A percentile compares a stretch with the other conserved stretches of the same genome.
These are phyloP conservation scores for Neoscelio sp. DNA, from an alignment of 2,888 invertebrate species.

Conservation along the genomic window DNA sequence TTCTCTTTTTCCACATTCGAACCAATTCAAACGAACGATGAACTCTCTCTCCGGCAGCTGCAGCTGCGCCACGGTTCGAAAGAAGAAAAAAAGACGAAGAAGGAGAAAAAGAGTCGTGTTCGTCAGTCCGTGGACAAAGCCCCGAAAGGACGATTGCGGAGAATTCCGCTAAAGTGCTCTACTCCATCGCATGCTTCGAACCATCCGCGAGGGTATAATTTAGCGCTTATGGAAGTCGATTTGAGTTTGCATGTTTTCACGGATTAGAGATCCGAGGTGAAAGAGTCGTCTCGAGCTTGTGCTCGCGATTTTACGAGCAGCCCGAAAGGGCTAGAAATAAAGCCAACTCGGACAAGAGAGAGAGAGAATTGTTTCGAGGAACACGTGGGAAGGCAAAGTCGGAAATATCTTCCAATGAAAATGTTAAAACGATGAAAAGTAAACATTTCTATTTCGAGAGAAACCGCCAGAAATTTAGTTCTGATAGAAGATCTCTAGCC, in stretches of 20 bases:
- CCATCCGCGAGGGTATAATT: constrained; percentile 51
- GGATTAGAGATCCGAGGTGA: constrained; percentile 28
- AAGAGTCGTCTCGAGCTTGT: background rate
- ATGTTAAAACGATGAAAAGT: constrained; percentile 13
- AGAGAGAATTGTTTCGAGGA: constrained; percentile 47
- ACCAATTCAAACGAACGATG: background rate
- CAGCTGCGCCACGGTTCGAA: constrained; percentile 31
- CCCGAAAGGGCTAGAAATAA: constrained; percentile 49
- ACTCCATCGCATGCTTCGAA: constrained; percentile 29
- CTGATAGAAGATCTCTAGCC: too few species aligned
- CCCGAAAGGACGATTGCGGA: constrained; percentile 11
- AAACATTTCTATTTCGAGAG: too few species aligned
- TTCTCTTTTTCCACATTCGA: background rate
- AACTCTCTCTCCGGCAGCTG: background rate
- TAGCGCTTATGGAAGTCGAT: constrained; percentile 43
- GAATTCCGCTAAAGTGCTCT: constrained; percentile 33
- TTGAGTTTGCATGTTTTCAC: constrained; percentile 62
- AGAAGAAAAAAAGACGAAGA: constrained; percentile 7
- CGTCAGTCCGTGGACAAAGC: constrained; percentile 1
- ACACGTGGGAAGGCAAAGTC: constrained; percentile 49
- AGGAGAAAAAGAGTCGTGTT: background rate
- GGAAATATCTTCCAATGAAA: constrained; percentile 37
- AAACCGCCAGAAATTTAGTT: too few species aligned
- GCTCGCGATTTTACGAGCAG: constrained; percentile 52
- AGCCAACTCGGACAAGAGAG: background rate